A percentile compares a stretch with the other conserved stretches of the same genome.
Conservation (phyloP, 2,797 vertebrate species). For the Sebastes minor region DNA sequence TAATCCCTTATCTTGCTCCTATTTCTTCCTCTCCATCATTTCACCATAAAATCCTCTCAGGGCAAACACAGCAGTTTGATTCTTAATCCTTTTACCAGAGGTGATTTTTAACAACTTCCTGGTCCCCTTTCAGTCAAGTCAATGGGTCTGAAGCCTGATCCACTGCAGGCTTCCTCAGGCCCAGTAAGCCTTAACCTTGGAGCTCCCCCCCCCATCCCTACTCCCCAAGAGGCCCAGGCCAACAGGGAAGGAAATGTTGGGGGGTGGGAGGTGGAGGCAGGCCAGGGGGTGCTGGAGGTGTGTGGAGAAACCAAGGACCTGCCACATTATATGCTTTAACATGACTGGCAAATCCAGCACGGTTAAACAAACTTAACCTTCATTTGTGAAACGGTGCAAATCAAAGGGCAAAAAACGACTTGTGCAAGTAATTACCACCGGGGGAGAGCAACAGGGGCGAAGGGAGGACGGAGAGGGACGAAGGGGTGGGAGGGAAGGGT, state of each 20-base stretch:
- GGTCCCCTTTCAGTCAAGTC: constrained; percentile 50
- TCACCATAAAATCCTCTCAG: constrained; percentile 23
- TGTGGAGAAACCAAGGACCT: constrained; percentile 82
- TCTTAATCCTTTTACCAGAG: constrained; percentile 68
- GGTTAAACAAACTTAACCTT: constrained; percentile 99
- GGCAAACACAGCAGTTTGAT: constrained; percentile 47
- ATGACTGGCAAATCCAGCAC: constrained; percentile 97
- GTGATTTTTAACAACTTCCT: constrained; percentile 72
- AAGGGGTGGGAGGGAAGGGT: constrained; percentile 28
- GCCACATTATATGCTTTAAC: constrained; percentile 98
- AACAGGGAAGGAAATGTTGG: constrained; percentile 39
- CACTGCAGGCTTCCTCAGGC: constrained; percentile 66
- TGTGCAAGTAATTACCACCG: constrained; percentile 92
- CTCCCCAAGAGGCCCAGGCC: constrained; percentile 46
- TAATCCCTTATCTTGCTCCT: constrained; percentile 18
- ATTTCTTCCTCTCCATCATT: neutral
- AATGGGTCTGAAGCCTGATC: constrained; percentile 73
- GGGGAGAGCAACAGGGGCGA: constrained; percentile 78
- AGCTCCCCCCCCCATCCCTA: constrained; percentile 61
- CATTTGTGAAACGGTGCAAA: constrained; percentile 96
- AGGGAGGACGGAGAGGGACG: constrained; percentile 62
- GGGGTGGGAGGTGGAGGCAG: constrained; percentile 1
- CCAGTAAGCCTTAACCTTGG: constrained; percentile 90
- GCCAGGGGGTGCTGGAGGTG: constrained; percentile 72
- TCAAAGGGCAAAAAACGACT: constrained; percentile 93